Evolutionary conservation across 35 echinoderm and acorn worm genomes (phyloP), one percentile per base, ranked within the genome.

Genomic region (Lytechinus pictus): DNA sequence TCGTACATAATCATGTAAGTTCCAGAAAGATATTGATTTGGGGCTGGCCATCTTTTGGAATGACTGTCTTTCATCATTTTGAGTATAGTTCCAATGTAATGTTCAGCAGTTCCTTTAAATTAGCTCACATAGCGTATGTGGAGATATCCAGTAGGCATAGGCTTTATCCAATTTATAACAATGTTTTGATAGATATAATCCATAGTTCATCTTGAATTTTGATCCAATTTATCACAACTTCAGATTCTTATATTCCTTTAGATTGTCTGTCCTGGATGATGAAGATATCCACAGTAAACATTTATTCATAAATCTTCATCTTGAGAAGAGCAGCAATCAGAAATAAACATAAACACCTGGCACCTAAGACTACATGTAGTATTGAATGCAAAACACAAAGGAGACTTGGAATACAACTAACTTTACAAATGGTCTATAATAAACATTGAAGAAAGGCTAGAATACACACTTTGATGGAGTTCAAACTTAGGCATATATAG

Each of bases 11-110:
- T 53, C 92, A 93, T 57, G 92, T 93, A 93, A 19, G 92, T 93
- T 93, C 92, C 92, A 6, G 92, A 93, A 11, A 93, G 54, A 57
- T 93, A 93, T 54, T 93, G 92, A 53, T 93, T 93, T 12, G 92
- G 55, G 13, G 92, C 92, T 57, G 92, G 92, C 92, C 92, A 93
- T 57, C 92, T 53, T 54, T 93, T 93, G 14, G 66, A 90, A 90
- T 90, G 88, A 54, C 28, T 14, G n/a, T 90, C 29, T 54, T 27
- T 44, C 28, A 54, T 52, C 52, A 90, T 90, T 52, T 19, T 54
- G 88, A 90, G 33, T 44, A 54, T 90, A 44, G 88, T 79, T 79
- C 66, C 21, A 24, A 79, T 79, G 7, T 79, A 24, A 79, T 27
- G 21, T 44, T 44, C 33, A 44, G 33, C 66, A 24, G 66, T 79